Evolutionary conservation across 2,888 invertebrate genomes (phyloP).

Genomic region (Drosophila meridiana): DNA sequence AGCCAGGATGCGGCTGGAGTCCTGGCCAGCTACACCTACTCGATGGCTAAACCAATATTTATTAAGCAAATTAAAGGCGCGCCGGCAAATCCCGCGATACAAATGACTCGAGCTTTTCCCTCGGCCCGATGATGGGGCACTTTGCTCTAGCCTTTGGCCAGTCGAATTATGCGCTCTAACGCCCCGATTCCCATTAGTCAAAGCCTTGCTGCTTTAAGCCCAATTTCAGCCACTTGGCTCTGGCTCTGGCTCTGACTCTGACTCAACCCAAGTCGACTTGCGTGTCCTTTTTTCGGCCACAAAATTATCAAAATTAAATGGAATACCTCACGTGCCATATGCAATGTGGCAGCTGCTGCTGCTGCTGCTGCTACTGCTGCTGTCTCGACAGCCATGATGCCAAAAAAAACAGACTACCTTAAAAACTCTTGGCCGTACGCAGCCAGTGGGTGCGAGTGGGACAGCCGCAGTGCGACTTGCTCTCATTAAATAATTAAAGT

Average conservation of each 20-base stretch:
- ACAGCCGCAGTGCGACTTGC: conserved; percentile 11
- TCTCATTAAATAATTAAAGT: conserved; percentile 71
- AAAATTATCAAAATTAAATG: conserved; percentile 68
- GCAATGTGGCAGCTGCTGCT: conserved; percentile 63
- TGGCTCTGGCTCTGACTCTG: conserved; percentile 28
- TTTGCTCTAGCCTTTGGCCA: conserved; percentile 43
- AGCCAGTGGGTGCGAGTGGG: conserved; percentile 7
- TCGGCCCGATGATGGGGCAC: conserved; percentile 53
- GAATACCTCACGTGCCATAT: conserved; percentile 75
- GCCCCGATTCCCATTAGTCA: conserved; percentile 73
- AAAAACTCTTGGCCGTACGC: conserved; percentile 14
- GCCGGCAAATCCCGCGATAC: conserved; percentile 71
- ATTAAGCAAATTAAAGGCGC: conserved; percentile 77
- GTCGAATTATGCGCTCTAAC: conserved; percentile 74
- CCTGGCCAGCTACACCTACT: conserved; percentile 21
- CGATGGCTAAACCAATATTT: conserved; percentile 69
- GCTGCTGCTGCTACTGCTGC: conserved; percentile 4
- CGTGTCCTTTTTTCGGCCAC: conserved; percentile 50
- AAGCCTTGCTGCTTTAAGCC: conserved; percentile 60
- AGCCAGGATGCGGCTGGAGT: neutral
- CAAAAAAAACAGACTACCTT: conserved; percentile 12
- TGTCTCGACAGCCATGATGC: conserved; percentile 53
- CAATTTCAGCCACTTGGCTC: conserved; percentile 45
- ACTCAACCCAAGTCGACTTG: conserved; percentile 60
- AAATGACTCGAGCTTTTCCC: conserved; percentile 72